These are phyloP conservation scores for Macrobrachium rosenbergii DNA, from an alignment of 1,140 invertebrate species.

Conservation along the genomic window DNA sequence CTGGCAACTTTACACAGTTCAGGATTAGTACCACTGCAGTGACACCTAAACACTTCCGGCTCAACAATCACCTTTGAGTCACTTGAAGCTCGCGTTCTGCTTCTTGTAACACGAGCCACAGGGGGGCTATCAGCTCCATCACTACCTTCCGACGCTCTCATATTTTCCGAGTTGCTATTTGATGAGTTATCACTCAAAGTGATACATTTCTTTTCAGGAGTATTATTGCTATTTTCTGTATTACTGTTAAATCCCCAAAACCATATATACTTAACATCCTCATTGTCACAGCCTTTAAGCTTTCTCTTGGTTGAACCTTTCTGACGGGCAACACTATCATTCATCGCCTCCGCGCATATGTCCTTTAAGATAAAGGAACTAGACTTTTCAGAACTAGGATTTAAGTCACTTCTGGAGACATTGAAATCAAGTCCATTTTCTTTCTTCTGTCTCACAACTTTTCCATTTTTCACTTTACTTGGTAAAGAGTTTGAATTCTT, in stretches of 20 bases:
- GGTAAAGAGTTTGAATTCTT: conserved; percentile 30
- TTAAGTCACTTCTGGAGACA: neutral
- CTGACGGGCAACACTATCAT: conserved; percentile 43
- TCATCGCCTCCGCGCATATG: conserved; percentile 50
- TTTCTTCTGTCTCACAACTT: conserved; percentile 1
- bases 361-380: conserved; percentile 48
- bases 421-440: neutral
- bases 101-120: conserved; percentile 32
- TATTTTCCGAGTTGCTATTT: neutral
- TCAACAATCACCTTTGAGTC: conserved; percentile 25
- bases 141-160: neutral
- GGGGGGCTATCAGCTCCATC: conserved; percentile 34
- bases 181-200: neutral
- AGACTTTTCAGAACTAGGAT: conserved; percentile 30
- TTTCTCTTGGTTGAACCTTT: conserved; percentile 41
- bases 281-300: conserved; percentile 47
- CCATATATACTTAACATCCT: conserved; percentile 56
- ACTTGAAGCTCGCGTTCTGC: conserved; percentile 49
- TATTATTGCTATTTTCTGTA: conserved; percentile 40
- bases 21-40: conserved; percentile 53
- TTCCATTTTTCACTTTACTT: conserved; percentile 23
- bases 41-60: conserved; percentile 42
- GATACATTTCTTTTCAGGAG: neutral
- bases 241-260: conserved; percentile 57
- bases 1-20: conserved; percentile 43